Percentiles rank a stretch among this genome's conserved stretches.
These are phyloP conservation scores for Spea hammondii DNA, from an alignment of 2,797 vertebrate species.

Conservation along the genomic window DNA sequence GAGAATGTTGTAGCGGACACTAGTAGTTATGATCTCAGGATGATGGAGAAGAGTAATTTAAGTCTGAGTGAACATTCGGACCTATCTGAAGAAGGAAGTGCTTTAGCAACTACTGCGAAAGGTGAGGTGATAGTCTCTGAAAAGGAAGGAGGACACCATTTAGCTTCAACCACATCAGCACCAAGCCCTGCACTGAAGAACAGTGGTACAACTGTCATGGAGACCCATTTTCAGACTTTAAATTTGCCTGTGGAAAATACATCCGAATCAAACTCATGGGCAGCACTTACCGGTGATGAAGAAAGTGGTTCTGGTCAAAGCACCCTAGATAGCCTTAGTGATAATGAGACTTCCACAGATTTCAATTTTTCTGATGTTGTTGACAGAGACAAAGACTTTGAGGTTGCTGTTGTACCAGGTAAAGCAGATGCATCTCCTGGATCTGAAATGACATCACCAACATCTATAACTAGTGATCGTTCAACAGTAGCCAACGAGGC, in stretches of 20 bases:
- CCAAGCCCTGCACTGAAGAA: conserved; percentile 54
- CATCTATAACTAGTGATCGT: conserved; percentile 67
- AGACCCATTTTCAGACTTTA: conserved; percentile 68
- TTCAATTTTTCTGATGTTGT: conserved; percentile 87
- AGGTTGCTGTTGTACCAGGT: conserved; percentile 82
- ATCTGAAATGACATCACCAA: conserved; percentile 66
- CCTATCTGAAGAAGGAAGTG: conserved; percentile 65
- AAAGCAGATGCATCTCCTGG: conserved; percentile 73
- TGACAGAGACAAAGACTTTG: conserved; percentile 74
- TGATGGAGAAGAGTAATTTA: conserved; percentile 66
- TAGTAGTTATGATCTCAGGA: conserved; percentile 62
- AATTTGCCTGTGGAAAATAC: conserved; percentile 56
- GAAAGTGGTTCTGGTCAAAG: conserved; percentile 89
- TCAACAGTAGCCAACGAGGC: conserved; percentile 72
- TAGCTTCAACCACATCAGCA: conserved; percentile 50
- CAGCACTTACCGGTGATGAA: conserved; percentile 76
- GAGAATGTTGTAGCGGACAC: conserved; percentile 77
- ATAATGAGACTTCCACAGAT: conserved; percentile 95
- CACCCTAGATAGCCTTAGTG: conserved; percentile 77
- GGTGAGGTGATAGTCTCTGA: conserved; percentile 50
- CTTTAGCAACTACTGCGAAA: conserved; percentile 53
- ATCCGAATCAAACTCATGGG: conserved; percentile 69
- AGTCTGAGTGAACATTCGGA: conserved; percentile 67
- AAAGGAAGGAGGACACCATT: conserved; percentile 54
- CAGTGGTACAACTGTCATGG: conserved; percentile 65